phyloP scores from a whole-genome alignment of 2,797 vertebrate genomes.

The Xiphorhynchus erythropygius region DNA sequence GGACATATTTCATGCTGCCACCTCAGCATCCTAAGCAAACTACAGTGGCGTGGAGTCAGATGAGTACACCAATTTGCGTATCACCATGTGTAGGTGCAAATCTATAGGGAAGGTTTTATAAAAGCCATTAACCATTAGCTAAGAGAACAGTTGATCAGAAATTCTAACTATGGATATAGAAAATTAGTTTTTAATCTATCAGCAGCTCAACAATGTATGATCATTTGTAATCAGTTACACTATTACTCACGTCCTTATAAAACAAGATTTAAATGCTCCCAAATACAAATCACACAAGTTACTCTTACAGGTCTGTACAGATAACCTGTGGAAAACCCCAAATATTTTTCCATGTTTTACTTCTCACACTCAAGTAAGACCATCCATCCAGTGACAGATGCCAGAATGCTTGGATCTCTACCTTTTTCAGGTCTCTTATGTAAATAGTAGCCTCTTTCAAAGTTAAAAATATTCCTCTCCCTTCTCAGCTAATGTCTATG shows the following conservation, averaged over 20 bases:
- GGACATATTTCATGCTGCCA: neutral
- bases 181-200: neutral
- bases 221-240: neutral
- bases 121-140: neutral
- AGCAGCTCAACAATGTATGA: neutral
- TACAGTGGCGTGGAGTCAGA: neutral
- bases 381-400: neutral
- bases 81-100: neutral
- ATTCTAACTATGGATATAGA: neutral
- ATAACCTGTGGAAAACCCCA: neutral
- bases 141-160: neutral
- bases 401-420: neutral
- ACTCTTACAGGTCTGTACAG: neutral
- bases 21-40: neutral
- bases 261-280: neutral
- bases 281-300: neutral
- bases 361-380: neutral
- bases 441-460: conserved; percentile 1
- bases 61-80: neutral
- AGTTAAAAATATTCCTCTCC: conserved; percentile 40
- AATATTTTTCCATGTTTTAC: neutral
- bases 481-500: neutral
- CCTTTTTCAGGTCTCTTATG: neutral
- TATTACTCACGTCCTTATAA: neutral
- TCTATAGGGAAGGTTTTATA: neutral